Percentiles rank a stretch among this genome's conserved stretches.
phyloP scores from a whole-genome alignment of 2,888 invertebrate genomes.

The Pelosia muscerda region DNA sequence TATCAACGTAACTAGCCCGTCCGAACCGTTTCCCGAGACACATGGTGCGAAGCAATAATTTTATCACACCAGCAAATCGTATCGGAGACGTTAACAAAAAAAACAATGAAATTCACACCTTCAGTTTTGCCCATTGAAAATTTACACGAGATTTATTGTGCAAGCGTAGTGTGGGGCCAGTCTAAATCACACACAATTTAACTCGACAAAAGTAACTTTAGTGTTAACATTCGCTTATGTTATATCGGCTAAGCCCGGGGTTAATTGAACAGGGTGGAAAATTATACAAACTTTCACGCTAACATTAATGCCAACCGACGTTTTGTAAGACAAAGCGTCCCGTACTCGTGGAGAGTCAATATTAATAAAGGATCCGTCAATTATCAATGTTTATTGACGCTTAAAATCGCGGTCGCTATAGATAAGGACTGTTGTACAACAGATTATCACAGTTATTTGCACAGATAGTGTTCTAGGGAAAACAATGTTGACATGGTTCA shows the following conservation, averaged over 20 bases:
- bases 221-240: slow-evolving; percentile 50
- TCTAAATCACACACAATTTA: slow-evolving; percentile 67
- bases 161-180: slow-evolving; percentile 27
- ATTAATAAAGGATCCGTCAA: slow-evolving; percentile 82
- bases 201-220: slow-evolving; percentile 59
- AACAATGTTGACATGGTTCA: slow-evolving; percentile 10
- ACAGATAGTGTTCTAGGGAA: slow-evolving; percentile 20
- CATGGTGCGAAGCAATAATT: slow-evolving; percentile 52
- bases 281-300: slow-evolving; percentile 70
- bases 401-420: slow-evolving; percentile 70
- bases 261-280: slow-evolving; percentile 62
- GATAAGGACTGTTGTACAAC: slow-evolving; percentile 54
- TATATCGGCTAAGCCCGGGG: slow-evolving; percentile 56
- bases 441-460: slow-evolving; percentile 49
- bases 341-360: slow-evolving; percentile 72
- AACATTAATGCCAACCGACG: slow-evolving; percentile 63
- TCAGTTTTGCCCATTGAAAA: slow-evolving; percentile 18
- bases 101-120: slow-evolving; percentile 21
- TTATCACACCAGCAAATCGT: slow-evolving; percentile 36
- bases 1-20: slow-evolving; percentile 22
- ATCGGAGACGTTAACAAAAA: slow-evolving; percentile 28
- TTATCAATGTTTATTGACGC: slow-evolving; percentile 81
- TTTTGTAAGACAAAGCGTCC: slow-evolving; percentile 58
- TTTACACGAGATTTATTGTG: slow-evolving; percentile 26
- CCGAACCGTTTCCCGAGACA: slow-evolving; percentile 30